A percentile compares a stretch with the other conserved stretches of the same genome.
Conservation (phyloP, 2,888 invertebrate species). For the Serrognathus titanus region DNA sequence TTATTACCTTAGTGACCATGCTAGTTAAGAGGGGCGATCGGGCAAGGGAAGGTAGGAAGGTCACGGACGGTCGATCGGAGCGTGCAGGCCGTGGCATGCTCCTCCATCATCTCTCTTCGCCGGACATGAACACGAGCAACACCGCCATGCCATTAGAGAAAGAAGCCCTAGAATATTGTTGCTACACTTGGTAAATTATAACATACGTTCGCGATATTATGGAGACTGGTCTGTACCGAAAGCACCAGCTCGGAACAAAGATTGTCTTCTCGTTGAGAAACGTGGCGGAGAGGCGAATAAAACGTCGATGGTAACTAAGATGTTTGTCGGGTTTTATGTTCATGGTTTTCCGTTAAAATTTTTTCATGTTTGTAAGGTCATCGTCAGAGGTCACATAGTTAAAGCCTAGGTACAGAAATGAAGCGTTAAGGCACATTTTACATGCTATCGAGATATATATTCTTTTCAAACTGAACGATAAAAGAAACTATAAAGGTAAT, state of each 20-base stretch:
- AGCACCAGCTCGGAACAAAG: not conserved
- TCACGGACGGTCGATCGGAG: slow-evolving; percentile 44
- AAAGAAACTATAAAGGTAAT: no score
- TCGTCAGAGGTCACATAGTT: no score
- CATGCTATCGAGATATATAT: no score
- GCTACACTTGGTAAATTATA: slow-evolving; percentile 3
- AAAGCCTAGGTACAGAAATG: no score
- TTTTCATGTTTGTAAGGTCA: no score
- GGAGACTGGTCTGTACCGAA: not conserved
- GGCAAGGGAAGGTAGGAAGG: slow-evolving; percentile 25
- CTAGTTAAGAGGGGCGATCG: slow-evolving; percentile 5
- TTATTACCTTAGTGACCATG: slow-evolving; percentile 14
- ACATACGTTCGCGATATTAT: not conserved
- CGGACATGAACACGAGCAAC: slow-evolving; percentile 21
- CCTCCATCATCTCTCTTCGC: slow-evolving; percentile 28
- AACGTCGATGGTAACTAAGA: no score
- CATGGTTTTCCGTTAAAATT: no score
- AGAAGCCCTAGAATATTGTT: slow-evolving; percentile 3
- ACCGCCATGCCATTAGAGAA: slow-evolving; percentile 11
- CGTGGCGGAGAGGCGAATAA: no score
- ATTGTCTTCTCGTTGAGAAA: no score
- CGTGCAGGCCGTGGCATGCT: slow-evolving; percentile 37
- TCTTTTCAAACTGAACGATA: no score
- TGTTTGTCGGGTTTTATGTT: no score
- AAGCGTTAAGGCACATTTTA: no score